These are phyloP conservation scores for Coranthus polyacanthus DNA, from an alignment of 2,797 vertebrate genomes.

Conservation along the genomic window DNA sequence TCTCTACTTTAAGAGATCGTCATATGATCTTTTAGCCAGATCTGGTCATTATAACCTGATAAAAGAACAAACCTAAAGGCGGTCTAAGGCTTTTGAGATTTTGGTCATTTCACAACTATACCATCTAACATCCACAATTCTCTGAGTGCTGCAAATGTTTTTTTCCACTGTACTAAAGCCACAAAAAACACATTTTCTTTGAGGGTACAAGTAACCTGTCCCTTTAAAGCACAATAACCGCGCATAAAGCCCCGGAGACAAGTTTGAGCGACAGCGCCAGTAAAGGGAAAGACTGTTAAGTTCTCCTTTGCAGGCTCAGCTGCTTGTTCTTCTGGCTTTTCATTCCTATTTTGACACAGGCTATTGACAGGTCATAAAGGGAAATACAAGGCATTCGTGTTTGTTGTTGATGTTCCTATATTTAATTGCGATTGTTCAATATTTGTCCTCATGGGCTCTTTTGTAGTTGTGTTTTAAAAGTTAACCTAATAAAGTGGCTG, in stretches of 20 bases:
- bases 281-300: constrained; percentile 55
- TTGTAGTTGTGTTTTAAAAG: constrained; percentile 1
- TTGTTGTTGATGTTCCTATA: constrained; percentile 32
- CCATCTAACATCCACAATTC: neutral
- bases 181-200: constrained; percentile 55
- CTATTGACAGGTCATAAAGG: constrained; percentile 63
- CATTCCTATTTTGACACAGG: constrained; percentile 45
- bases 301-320: constrained; percentile 66
- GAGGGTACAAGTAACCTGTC: constrained; percentile 62
- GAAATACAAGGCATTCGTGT: constrained; percentile 19
- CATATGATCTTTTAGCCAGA: too few relatives aligned
- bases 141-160: constrained; percentile 29
- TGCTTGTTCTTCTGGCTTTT: constrained; percentile 64
- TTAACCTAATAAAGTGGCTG: neutral
- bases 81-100: too few relatives aligned
- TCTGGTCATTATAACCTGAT: too few relatives aligned
- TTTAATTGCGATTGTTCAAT: constrained; percentile 37
- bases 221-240: constrained; percentile 71
- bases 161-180: constrained; percentile 21
- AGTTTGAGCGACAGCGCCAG: constrained; percentile 62
- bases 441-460: constrained; percentile 9
- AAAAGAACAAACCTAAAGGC: too few relatives aligned
- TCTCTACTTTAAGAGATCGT: too few relatives aligned
- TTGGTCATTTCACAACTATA: too few relatives aligned
- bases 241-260: constrained; percentile 61